Evolutionary conservation across 2,797 vertebrate species (phyloP).

Genomic region (Alauda arvensis): DNA sequence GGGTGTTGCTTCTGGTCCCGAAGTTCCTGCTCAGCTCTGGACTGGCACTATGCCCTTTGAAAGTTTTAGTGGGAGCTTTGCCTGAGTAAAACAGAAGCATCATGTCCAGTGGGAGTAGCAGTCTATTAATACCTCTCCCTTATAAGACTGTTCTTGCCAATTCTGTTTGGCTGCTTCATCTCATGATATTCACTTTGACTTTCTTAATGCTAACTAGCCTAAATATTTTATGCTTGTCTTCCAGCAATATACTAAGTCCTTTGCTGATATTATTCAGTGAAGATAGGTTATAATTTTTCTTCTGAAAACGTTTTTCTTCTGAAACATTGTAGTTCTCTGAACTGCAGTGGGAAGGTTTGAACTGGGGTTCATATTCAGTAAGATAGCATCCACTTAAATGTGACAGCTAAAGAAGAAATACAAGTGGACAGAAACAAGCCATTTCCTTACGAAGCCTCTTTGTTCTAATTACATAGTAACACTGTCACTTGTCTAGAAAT

Average conservation of each 20-base stretch:
- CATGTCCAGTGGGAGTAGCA: not conserved
- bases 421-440: not conserved
- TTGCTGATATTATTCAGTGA: constrained; percentile 19
- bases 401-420: not conserved
- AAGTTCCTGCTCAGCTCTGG: not conserved
- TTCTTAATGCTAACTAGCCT: constrained; percentile 44
- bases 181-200: constrained; percentile 50
- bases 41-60: not conserved
- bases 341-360: not conserved
- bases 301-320: not conserved
- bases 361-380: not conserved
- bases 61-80: constrained; percentile 9
- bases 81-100: not conserved
- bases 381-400: not conserved
- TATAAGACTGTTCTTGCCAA: constrained; percentile 22
- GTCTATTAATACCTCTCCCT: constrained; percentile 36
- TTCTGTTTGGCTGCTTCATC: constrained; percentile 50
- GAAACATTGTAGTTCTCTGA: constrained; percentile 18
- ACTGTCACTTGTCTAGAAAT: not conserved
- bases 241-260: constrained; percentile 6
- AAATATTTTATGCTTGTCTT: constrained; percentile 57
- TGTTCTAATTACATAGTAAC: not conserved
- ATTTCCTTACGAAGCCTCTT: not conserved
- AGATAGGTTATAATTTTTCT: constrained; percentile 14
- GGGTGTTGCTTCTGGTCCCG: not conserved